Conservation (phyloP, 2,113 vertebrate genomes). For the Arenaria interpres region DNA sequence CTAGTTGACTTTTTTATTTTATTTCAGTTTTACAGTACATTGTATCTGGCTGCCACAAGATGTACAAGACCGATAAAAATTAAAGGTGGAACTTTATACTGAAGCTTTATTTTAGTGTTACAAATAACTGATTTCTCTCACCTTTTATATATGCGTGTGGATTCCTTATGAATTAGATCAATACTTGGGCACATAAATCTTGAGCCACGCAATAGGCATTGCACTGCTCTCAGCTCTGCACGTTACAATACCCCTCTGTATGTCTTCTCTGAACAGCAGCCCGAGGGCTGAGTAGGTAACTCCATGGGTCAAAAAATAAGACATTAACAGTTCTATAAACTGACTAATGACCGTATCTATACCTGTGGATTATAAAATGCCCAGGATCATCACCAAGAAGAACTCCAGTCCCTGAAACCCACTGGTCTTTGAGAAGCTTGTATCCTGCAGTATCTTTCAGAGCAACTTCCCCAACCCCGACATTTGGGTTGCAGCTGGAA, state of each 20-base stretch:
- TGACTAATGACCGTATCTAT: not conserved
- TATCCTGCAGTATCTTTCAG: not conserved
- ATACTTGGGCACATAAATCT: not conserved
- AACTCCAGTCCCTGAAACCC: not conserved
- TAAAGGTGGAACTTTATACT: not conserved
- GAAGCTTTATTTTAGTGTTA: not conserved
- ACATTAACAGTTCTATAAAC: not conserved
- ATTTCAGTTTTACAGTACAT: not conserved
- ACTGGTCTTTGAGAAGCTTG: not conserved
- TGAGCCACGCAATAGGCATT: not conserved
- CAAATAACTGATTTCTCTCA: not conserved
- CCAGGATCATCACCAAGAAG: not conserved
- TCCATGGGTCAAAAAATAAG: not conserved
- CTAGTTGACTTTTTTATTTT: not conserved
- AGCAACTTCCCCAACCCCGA: accelerated
- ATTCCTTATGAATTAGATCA: not conserved
- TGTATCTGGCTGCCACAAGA: not conserved
- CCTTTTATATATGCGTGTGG: not conserved
- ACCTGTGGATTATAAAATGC: not conserved
- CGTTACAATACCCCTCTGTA: not conserved
- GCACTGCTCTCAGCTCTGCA: not conserved
- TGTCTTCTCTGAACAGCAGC: not conserved
- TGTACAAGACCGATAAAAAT: not conserved
- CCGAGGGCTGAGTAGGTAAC: not conserved
- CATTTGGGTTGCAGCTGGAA: not conserved